Percentiles rank a stretch among this genome's conserved stretches.
These are phyloP conservation scores for Sarcophaga peregrina DNA, from an alignment of 1,140 invertebrate genomes.

Conservation along the genomic window DNA sequence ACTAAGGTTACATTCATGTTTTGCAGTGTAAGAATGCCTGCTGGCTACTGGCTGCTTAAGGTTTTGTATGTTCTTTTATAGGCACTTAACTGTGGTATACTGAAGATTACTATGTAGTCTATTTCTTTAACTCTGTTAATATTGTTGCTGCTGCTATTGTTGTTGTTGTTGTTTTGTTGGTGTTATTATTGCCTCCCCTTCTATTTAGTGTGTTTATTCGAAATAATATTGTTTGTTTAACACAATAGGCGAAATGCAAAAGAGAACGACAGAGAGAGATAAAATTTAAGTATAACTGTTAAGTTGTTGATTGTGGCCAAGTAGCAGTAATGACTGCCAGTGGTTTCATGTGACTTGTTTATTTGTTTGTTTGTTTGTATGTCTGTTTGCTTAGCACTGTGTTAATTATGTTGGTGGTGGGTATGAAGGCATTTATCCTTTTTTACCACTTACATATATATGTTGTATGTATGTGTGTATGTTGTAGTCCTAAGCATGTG, in stretches of 20 bases:
- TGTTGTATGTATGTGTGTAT: not conserved
- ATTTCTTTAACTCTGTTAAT: not conserved
- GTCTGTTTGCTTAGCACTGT: not conserved
- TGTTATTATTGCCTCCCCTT: too few relatives aligned
- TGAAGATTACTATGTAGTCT: not conserved
- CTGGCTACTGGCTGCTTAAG: not conserved
- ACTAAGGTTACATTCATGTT: not conserved
- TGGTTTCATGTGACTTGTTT: not conserved
- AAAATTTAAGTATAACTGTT: too few relatives aligned
- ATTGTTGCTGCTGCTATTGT: not conserved
- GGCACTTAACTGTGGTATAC: not conserved
- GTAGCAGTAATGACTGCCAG: not conserved
- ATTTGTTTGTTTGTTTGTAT: not conserved
- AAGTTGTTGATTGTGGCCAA: not conserved
- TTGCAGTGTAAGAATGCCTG: too few relatives aligned
- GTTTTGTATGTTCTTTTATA: not conserved
- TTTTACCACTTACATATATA: not conserved
- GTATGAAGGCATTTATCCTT: not conserved
- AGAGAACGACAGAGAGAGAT: too few relatives aligned
- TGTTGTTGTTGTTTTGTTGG: not conserved
- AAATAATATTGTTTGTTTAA: slow-evolving; percentile 7
- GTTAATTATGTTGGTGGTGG: not conserved
- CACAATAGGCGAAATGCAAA: not conserved
- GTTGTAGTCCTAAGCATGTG: too few relatives aligned
- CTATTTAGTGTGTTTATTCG: not conserved